Evolutionary conservation across 2,113 vertebrate genomes (phyloP).

Genomic region (Trinectes maculatus): DNA sequence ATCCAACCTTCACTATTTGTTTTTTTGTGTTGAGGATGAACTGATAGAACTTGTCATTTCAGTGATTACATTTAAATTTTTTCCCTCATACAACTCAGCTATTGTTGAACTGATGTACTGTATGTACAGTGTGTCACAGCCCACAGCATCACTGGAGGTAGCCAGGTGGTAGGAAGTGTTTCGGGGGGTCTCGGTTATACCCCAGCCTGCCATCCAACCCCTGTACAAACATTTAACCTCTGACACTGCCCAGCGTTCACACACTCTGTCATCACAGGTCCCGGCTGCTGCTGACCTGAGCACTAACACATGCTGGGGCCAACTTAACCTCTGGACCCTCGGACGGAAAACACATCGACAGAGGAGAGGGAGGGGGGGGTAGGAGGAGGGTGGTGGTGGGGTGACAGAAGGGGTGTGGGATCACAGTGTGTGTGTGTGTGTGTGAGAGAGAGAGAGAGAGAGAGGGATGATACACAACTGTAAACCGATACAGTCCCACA

Average conservation of each 20-base stretch:
- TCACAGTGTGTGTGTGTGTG: neutral
- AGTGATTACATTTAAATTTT: too few relatives aligned
- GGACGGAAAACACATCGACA: constrained; percentile 59
- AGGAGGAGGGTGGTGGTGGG: constrained; percentile 12
- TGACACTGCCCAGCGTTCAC: constrained; percentile 67
- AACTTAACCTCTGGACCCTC: constrained; percentile 78
- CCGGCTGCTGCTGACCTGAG: constrained; percentile 72
- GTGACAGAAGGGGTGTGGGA: neutral
- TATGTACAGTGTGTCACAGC: too few relatives aligned
- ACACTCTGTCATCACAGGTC: constrained; percentile 75
- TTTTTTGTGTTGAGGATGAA: too few relatives aligned
- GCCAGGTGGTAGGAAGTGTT: constrained; percentile 49
- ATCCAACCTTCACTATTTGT: too few relatives aligned
- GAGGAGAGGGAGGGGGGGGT: constrained; percentile 20
- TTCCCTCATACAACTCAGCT: too few relatives aligned
- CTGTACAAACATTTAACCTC: constrained; percentile 83
- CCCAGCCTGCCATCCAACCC: constrained; percentile 26
- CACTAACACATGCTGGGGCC: constrained; percentile 73
- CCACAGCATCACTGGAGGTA: constrained; percentile 4
- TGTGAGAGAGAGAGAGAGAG: neutral
- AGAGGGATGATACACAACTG: constrained; percentile 9
- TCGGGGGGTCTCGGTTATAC: constrained; percentile 16
- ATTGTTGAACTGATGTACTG: too few relatives aligned
- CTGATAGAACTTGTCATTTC: too few relatives aligned
- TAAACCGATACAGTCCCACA: constrained; percentile 8